These are phyloP conservation scores for Lophura nycthemera DNA, from an alignment of 2,113 vertebrate species.

Conservation along the genomic window DNA sequence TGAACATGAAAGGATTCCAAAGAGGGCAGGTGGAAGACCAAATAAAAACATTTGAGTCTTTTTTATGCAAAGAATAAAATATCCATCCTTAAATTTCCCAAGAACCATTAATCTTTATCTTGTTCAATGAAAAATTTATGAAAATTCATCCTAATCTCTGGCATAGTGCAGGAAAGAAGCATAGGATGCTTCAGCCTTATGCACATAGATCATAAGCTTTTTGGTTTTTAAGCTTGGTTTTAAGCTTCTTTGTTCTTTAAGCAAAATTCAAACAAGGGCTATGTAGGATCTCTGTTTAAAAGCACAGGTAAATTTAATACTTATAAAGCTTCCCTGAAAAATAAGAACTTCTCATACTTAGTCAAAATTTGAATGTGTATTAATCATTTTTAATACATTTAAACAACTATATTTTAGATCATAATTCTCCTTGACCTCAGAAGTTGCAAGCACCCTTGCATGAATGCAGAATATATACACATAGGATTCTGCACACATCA, in stretches of 20 bases:
- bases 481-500: background rate
- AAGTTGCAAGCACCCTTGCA: background rate
- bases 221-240: background rate
- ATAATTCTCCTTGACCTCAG: background rate
- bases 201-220: background rate
- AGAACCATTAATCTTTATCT: background rate
- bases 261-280: rapidly evolving
- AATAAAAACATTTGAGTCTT: background rate
- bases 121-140: background rate
- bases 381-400: background rate
- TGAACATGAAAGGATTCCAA: background rate
- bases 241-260: background rate
- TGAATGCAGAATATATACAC: background rate
- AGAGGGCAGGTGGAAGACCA: rapidly evolving
- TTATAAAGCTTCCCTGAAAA: background rate
- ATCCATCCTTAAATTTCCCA: background rate
- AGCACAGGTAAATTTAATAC: background rate
- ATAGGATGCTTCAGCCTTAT: background rate
- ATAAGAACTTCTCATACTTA: background rate
- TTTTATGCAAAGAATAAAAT: background rate
- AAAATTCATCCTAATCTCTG: background rate
- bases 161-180: background rate
- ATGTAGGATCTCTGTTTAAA: background rate
- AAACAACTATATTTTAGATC: background rate
- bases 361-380: background rate